Base-by-base conservation (phyloP, 2,797 vertebrate species). In the Somateria mollissima region DNA sequence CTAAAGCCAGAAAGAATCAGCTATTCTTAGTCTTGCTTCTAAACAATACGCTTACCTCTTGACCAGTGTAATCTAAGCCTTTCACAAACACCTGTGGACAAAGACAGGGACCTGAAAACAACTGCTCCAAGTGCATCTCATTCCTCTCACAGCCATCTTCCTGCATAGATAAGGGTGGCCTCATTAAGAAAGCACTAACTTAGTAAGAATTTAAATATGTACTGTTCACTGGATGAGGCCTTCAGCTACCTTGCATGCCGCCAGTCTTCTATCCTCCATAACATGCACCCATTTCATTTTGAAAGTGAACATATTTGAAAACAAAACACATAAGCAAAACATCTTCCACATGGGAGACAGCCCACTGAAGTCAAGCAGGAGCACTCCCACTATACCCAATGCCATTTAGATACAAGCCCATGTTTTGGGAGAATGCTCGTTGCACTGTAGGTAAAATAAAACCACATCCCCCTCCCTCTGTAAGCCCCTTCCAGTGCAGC, bases 121-220 rank as follows among this genome's bases (percentile, higher is more conserved):
- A 4, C 37, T 13, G 3, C 32, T 73, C 57, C 32, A 19, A 39
- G 13, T 28, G 30, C 73, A 53, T 53, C 27, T 28, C 16, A 6
- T 2, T 60, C 62, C 8, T 16, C n/a, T 41, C 39, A 17, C 32
- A 56, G 61, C 24, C 64, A 15, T 3, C 62, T 8, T 56, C 30
- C 56, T 34, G n/a, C 53, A 14, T 4, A 20, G 66, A 1, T 24
- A 8, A 62, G 56, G 16, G 41, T 0, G 6, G 28, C 24, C 19
- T 61, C 0, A 0, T 19, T 15, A 18, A 11, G 32, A 67, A 39
- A 30, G 49, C 39, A 51, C 39, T 18, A 3, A 43, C 5, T 32
- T 79, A 19, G 0, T 2, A 5, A 28, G 36, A 3, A 57, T 6
- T 43, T 60, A 69, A 57, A n/a, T 19, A 0, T 20, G 34, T n/a